Conservation (phyloP, 2,888 invertebrate genomes). For the Agonum fuliginosum region DNA sequence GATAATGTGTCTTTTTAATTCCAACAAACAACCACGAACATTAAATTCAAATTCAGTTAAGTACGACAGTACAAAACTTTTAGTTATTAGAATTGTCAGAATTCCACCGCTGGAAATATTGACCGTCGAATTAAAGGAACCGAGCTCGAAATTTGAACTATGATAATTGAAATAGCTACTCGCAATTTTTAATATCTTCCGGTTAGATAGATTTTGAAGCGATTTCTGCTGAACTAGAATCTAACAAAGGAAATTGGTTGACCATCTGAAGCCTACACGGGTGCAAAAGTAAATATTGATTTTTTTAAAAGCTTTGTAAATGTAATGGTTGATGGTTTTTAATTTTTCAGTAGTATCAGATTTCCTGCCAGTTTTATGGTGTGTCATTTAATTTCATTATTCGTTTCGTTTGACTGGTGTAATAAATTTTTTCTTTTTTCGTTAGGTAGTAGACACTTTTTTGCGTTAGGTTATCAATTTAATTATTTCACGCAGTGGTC, state of each 20-base stretch:
- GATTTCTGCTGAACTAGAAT: slow-evolving; percentile 25
- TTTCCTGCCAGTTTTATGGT: slow-evolving; percentile 21
- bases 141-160: too few relatives aligned
- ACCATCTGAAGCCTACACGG: slow-evolving; percentile 22
- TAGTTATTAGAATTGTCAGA: too few relatives aligned
- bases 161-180: too few relatives aligned
- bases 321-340: slow-evolving; percentile 33
- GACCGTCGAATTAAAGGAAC: too few relatives aligned
- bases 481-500: too few relatives aligned
- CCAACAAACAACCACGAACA: too few relatives aligned
- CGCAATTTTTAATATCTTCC: slow-evolving; percentile 31
- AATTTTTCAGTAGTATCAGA: slow-evolving; percentile 34
- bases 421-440: slow-evolving; percentile 24
- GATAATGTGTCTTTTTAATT: too few relatives aligned
- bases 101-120: too few relatives aligned
- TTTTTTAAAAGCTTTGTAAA: slow-evolving; percentile 32
- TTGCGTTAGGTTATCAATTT: too few relatives aligned
- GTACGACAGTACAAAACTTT: too few relatives aligned
- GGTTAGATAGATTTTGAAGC: slow-evolving; percentile 11
- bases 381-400: slow-evolving; percentile 39
- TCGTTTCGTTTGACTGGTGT: neutral
- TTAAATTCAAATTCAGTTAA: too few relatives aligned
- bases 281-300: slow-evolving; percentile 41
- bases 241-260: slow-evolving; percentile 31
- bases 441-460: too few relatives aligned